Conservation (phyloP, 2,888 invertebrate genomes). For the Chelonus formosanus region DNA sequence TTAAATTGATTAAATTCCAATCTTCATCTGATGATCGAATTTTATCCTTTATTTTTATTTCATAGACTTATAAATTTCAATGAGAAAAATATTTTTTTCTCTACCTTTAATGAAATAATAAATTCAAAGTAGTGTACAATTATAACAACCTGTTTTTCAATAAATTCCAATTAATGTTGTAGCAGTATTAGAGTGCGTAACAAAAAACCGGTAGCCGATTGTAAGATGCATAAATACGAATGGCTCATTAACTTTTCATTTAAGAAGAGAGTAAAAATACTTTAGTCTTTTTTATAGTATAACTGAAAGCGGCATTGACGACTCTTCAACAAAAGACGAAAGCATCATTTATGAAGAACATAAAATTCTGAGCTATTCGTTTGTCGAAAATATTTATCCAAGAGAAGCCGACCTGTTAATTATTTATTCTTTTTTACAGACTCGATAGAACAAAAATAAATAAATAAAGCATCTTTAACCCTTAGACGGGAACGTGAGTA, state of each 20-base stretch:
- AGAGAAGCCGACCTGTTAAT: not conserved
- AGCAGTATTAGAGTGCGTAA: conserved; percentile 26
- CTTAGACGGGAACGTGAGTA: too few species aligned
- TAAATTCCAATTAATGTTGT: conserved; percentile 51
- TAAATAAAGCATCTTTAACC: too few species aligned
- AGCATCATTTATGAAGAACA: conserved; percentile 46
- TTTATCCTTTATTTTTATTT: too few species aligned
- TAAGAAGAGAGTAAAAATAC: conserved; percentile 43
- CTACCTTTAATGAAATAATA: too few species aligned
- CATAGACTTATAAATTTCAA: too few species aligned
- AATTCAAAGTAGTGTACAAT: conserved; percentile 1
- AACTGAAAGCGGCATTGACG: conserved; percentile 49
- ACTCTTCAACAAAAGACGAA: conserved; percentile 42
- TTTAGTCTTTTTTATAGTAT: conserved; percentile 47
- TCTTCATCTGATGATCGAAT: too few species aligned
- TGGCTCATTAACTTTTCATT: conserved; percentile 52
- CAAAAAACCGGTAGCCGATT: conserved; percentile 50
- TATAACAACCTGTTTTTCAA: conserved; percentile 32
- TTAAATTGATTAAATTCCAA: too few species aligned
- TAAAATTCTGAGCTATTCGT: conserved; percentile 40
- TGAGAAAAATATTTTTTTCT: too few species aligned
- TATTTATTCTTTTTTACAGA: too few species aligned
- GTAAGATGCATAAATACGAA: conserved; percentile 54
- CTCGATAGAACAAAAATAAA: too few species aligned
- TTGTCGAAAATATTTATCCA: conserved; percentile 10